Base-by-base conservation (phyloP, 2,888 invertebrate genomes). In the Tenthredo livida region DNA sequence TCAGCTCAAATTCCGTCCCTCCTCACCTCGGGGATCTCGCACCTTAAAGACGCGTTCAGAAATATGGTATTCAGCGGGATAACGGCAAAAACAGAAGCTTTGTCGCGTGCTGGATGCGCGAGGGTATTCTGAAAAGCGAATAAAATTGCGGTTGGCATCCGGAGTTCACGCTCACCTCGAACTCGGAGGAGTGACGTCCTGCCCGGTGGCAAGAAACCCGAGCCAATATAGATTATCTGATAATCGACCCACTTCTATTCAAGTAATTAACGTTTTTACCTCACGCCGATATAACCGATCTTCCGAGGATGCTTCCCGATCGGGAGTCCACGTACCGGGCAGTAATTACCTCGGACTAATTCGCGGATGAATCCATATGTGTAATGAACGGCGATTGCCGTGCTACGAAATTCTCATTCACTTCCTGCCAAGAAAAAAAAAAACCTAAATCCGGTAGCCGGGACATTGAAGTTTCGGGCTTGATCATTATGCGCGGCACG, bases 1-100 rank as follows among this genome's bases (percentile, higher is more conserved):
- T 84, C 83, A 43, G 84, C 85, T 65, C 37, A 84, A 86, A 85
- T 88, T 86, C 85, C 84, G 84, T 85, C 75, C 54, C 29, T 33
- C 77, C 17, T 50, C 77, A 77, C 77, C 47, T 77, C 47, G 77
- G 50, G 29, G 77, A 77, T 33, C 50, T 77, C 77, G 50, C 77
- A 77, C 50, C 80, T 67, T 40, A 40, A 40, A 40, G 21, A 58
- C 80, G 40, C 58, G 37, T 61, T 80, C 80, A 40, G 80, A 80
- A 80, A 80, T 80, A 80, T 80, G 80, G 67, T 83, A 67, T 83
- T 67, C 83, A 70, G 29, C 67, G 83, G 40, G 37, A 40, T 58
- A 47, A 50, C 21, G 40, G 61, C 80, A 67, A 83, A 83, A 83
- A 83, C 67, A n/a, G 67, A 61, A 80, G 67, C 67, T n/a, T 43